These are phyloP conservation scores for Amphipoea oculea DNA, from an alignment of 2,888 invertebrate species.

Conservation along the genomic window DNA sequence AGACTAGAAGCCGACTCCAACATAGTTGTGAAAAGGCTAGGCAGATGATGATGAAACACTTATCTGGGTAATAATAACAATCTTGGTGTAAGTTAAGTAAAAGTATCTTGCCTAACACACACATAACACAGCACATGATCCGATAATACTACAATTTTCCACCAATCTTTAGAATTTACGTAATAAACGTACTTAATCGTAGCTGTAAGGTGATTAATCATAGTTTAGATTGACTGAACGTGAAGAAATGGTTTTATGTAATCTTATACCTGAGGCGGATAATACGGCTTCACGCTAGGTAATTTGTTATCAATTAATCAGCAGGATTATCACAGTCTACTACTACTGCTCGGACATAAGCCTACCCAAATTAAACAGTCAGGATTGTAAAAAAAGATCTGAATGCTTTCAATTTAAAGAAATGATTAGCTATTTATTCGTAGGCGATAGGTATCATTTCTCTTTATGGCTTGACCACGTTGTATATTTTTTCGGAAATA, in stretches of 20 bases:
- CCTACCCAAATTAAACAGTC: neutral
- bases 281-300: slow-evolving; percentile 3
- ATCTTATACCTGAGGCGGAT: slow-evolving; percentile 4
- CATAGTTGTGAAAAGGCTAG: neutral
- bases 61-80: neutral
- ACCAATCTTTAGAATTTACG: slow-evolving; percentile 21
- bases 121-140: slow-evolving; percentile 17
- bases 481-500: neutral
- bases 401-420: neutral
- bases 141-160: slow-evolving; percentile 29
- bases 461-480: neutral
- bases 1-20: neutral
- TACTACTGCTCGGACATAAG: neutral
- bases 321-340: neutral
- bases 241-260: slow-evolving; percentile 28
- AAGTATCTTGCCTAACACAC: slow-evolving; percentile 13
- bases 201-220: slow-evolving; percentile 36
- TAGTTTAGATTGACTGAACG: slow-evolving; percentile 7
- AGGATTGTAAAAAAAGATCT: no score
- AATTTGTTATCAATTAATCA: slow-evolving; percentile 4
- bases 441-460: neutral
- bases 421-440: neutral
- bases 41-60: neutral
- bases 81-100: slow-evolving; percentile 11
- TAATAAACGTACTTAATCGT: slow-evolving; percentile 19